Percentiles rank a stretch among this genome's conserved stretches.
phyloP scores from a whole-genome alignment of 2,888 invertebrate genomes.

The Eubasilissa splendida region DNA sequence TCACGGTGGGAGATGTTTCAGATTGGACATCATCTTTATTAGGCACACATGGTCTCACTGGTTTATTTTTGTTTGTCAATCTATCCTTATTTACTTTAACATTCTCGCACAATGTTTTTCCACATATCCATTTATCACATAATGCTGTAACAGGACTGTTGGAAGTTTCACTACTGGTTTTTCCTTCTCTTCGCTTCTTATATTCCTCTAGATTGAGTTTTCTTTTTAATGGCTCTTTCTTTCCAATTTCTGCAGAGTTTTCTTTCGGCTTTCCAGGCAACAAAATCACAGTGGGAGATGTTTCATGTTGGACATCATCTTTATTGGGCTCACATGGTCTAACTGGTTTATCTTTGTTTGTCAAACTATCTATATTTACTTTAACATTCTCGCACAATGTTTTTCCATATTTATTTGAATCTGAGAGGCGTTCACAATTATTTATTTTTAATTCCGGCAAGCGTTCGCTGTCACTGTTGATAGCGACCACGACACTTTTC shows the following conservation, averaged over 20 bases:
- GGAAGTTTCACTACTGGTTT: constrained; percentile 64
- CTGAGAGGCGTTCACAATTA: constrained; percentile 3
- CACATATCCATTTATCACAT: constrained; percentile 65
- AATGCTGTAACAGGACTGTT: constrained; percentile 71
- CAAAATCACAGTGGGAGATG: neutral
- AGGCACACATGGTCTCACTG: neutral
- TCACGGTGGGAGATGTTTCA: neutral
- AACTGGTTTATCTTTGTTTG: constrained; percentile 5
- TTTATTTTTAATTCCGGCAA: neutral
- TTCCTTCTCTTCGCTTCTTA: constrained; percentile 75
- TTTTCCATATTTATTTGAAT: constrained; percentile 34
- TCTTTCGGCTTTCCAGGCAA: constrained; percentile 16
- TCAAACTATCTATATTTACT: constrained; percentile 51
- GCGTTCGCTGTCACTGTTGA: constrained; percentile 28
- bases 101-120: constrained; percentile 51
- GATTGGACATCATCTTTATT: neutral
- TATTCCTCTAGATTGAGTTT: constrained; percentile 87
- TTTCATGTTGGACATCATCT: neutral
- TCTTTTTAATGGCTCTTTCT: constrained; percentile 71
- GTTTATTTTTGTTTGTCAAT: constrained; percentile 16
- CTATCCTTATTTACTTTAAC: constrained; percentile 53
- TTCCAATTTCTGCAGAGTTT: neutral
- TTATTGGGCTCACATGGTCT: neutral
- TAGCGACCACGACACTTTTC: constrained; percentile 15
- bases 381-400: constrained; percentile 53